Evolutionary conservation across 2,888 invertebrate species (phyloP).

Genomic region (Ditula angustiorana): DNA sequence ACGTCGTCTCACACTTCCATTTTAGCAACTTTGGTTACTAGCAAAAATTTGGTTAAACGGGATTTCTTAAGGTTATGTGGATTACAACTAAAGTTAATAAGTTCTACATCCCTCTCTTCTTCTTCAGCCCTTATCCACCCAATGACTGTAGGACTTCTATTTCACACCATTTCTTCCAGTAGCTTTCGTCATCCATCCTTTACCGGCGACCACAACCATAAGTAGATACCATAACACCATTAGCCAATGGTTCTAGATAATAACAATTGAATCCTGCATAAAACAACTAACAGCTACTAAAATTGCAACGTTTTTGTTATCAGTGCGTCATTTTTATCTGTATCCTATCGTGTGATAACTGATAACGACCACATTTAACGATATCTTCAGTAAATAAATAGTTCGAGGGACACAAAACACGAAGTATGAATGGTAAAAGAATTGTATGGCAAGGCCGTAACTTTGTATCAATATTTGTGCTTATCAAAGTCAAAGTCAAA

Average conservation of each 20-base stretch:
- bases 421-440: background rate
- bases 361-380: constrained; percentile 12
- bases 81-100: no score
- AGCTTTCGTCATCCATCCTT: no score
- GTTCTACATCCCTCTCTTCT: no score
- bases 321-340: constrained; percentile 14
- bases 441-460: background rate
- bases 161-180: no score
- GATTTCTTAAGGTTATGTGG: no score
- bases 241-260: background rate
- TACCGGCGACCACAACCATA: no score
- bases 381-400: constrained; percentile 24
- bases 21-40: no score
- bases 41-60: no score
- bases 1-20: no score
- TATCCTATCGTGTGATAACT: constrained; percentile 9
- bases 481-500: background rate
- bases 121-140: no score
- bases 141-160: no score
- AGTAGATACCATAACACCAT: no score
- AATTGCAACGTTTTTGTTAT: background rate
- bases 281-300: background rate
- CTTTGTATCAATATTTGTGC: background rate
- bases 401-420: background rate
- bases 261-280: background rate